phyloP scores from a whole-genome alignment of 2,113 vertebrate genomes.

The Aspiorhynchus laticeps region DNA sequence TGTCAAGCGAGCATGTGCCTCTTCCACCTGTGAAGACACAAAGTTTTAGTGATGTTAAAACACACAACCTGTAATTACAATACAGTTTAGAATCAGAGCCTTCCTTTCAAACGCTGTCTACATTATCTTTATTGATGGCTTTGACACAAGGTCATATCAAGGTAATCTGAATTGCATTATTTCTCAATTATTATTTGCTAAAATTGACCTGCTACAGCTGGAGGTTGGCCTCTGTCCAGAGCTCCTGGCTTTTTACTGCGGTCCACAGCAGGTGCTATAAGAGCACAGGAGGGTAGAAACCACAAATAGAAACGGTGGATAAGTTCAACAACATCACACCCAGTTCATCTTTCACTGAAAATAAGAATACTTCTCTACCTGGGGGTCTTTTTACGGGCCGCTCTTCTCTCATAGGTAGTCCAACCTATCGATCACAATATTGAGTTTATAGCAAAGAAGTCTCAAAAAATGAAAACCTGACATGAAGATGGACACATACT shows the following conservation, averaged over 20 bases:
- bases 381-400: slow-evolving; percentile 58
- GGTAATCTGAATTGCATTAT: neutral
- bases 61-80: neutral
- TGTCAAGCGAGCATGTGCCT: slow-evolving; percentile 27
- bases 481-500: neutral
- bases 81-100: neutral
- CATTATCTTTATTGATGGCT: neutral
- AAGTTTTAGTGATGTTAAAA: neutral
- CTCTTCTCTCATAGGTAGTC: slow-evolving; percentile 57
- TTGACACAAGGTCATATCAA: neutral
- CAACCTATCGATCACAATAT: neutral
- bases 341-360: neutral
- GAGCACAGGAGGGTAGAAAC: slow-evolving; percentile 52
- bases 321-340: slow-evolving; percentile 23
- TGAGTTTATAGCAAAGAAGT: neutral
- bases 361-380: slow-evolving; percentile 53
- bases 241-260: slow-evolving; percentile 81
- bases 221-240: slow-evolving; percentile 71
- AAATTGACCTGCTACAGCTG: slow-evolving; percentile 67
- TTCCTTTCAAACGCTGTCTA: neutral
- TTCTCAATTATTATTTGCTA: neutral
- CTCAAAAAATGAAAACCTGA: neutral
- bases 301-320: neutral
- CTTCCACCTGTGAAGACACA: slow-evolving; percentile 50
- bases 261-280: slow-evolving; percentile 77